Conservation (phyloP, 2,797 vertebrate species). For the Thalassophryne amazonica region DNA sequence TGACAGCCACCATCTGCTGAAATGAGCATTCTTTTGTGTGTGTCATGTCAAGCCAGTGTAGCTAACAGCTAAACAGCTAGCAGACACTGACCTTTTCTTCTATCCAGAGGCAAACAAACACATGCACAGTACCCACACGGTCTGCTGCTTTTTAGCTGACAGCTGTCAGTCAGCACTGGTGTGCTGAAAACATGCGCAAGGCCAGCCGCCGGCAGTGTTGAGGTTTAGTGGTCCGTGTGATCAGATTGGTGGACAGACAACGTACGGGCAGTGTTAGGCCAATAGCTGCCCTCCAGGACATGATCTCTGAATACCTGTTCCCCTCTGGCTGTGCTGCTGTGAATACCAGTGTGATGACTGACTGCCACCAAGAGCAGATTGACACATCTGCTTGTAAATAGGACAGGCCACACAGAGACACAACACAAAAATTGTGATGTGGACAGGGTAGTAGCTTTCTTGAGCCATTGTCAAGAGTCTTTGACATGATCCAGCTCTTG, state of each 20-base stretch:
- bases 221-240: conserved; percentile 76
- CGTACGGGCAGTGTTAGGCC: conserved; percentile 46
- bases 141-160: conserved; percentile 53
- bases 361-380: conserved; percentile 58
- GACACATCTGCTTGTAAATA: conserved; percentile 63
- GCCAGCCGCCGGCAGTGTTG: conserved; percentile 52
- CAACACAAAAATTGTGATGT: conserved; percentile 34
- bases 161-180: conserved; percentile 60
- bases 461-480: conserved; percentile 21
- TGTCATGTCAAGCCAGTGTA: conserved; percentile 18
- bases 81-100: conserved; percentile 68
- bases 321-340: conserved; percentile 23
- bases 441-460: conserved; percentile 42
- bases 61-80: conserved; percentile 38
- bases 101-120: conserved; percentile 35
- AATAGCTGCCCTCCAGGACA: conserved; percentile 56
- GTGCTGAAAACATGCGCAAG: conserved; percentile 21
- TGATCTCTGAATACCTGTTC: conserved; percentile 33
- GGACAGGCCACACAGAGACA: conserved; percentile 51
- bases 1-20: conserved; percentile 48
- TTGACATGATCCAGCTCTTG: conserved; percentile 58
- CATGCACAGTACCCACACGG: conserved; percentile 13
- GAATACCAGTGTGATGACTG: conserved; percentile 53
- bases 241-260: conserved; percentile 65
- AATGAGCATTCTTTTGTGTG: conserved; percentile 25